Base-by-base conservation (phyloP, 2,888 invertebrate species). In the Hecatera dysodea region DNA sequence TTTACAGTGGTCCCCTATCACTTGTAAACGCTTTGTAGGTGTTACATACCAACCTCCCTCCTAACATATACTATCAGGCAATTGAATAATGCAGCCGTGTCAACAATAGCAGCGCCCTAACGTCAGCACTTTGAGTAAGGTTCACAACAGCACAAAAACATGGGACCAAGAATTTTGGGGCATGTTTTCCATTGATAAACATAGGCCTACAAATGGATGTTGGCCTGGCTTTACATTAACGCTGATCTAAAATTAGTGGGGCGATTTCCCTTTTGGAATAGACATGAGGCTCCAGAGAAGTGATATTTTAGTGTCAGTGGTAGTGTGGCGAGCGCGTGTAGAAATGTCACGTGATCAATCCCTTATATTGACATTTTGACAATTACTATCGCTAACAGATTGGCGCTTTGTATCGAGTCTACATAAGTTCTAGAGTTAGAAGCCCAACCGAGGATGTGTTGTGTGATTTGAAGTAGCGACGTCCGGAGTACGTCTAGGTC, bases 81-180 rank as follows among this genome's bases (percentile, higher is more conserved):
- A 86, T 86, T 85, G 87, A 86, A 86, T 87, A 87, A 87, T 82
- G 81, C 84, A 76, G 72, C 75, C 71, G 55, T 82, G 81, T 84
- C 82, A 80, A 86, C 86, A 86, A 87, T 87, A 71, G 87, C 52
- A 75, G 65, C 72, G 22, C 74, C 60, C 71, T 70, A 60, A 75
- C 69, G 84, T 75, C 84, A 69, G 69, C 75, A 63, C 74, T 81
- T 84, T 86, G 86, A 86, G 87, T 75, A 78, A 81, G 87, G 86
- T 87, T 77, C 68, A 63, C 59, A 71, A 64, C 46, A 71, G 75
- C 77, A 75, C 75, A 73, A 78, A 86, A 86, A 86, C 82, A 81
- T 81, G 84, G 72, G 72, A 55, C 70, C 74, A 67, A 57, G 80
- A 82, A 82, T 82, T 78, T 82, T 60, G 82, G 82, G 73, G 22